Evolutionary conservation across 2,113 vertebrate species (phyloP).

Genomic region (Engraulis encrasicolus): DNA sequence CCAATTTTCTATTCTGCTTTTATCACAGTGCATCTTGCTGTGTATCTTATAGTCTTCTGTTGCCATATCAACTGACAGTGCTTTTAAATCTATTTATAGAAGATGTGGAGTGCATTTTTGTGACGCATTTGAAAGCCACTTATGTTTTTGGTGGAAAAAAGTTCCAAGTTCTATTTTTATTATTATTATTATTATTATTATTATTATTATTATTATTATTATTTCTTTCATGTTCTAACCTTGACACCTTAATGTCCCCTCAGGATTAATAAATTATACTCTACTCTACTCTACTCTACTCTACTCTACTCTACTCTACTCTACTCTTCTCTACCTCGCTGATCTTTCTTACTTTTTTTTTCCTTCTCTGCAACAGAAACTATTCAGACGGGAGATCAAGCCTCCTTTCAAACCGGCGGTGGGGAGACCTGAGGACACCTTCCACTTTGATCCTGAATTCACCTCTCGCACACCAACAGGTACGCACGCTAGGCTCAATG

Average conservation of each 20-base stretch:
- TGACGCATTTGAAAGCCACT: background rate
- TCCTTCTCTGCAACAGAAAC: constrained; percentile 72
- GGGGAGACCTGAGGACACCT: constrained; percentile 94
- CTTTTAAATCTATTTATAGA: constrained; percentile 11
- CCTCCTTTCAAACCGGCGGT: constrained; percentile 94
- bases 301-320: too few relatives aligned
- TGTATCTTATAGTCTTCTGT: background rate
- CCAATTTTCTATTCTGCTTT: background rate
- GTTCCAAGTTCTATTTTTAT: constrained; percentile 13
- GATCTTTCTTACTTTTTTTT: background rate
- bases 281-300: too few relatives aligned
- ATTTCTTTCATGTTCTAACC: background rate
- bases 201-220: too few relatives aligned
- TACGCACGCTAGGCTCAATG: constrained; percentile 60
- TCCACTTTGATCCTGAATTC: constrained; percentile 97
- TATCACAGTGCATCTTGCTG: background rate
- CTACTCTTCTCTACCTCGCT: too few relatives aligned
- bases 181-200: too few relatives aligned
- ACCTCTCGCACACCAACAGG: constrained; percentile 94
- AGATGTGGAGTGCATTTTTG: background rate
- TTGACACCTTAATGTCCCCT: too few relatives aligned
- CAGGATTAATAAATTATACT: too few relatives aligned
- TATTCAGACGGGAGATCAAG: constrained; percentile 89
- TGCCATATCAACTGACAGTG: constrained; percentile 5
- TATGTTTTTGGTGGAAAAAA: background rate